Percentiles rank a stretch among this genome's conserved stretches.
Conservation (phyloP, 2,113 vertebrate genomes). For the Elachura formosa region DNA sequence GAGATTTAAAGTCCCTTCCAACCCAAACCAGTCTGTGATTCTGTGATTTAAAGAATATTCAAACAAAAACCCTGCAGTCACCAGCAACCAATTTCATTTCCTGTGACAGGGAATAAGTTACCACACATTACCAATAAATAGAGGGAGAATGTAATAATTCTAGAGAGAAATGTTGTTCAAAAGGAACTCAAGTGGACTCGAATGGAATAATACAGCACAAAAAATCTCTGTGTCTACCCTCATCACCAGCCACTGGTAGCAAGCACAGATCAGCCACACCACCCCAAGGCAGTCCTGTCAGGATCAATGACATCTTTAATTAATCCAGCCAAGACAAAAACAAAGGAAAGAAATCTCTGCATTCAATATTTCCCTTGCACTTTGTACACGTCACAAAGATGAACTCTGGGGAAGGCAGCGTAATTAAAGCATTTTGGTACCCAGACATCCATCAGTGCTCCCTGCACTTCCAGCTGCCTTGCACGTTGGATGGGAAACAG, state of each 20-base stretch:
- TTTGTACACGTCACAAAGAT: not conserved
- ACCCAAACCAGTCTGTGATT: not conserved
- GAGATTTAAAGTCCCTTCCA: not conserved
- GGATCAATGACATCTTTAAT: slow-evolving; percentile 23
- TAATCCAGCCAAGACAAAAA: not conserved
- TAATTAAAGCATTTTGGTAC: not conserved
- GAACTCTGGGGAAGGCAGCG: not conserved
- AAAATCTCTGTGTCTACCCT: not conserved
- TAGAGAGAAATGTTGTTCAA: not conserved
- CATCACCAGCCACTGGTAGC: not conserved
- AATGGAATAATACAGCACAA: slow-evolving; percentile 8
- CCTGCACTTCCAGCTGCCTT: not conserved
- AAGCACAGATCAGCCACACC: not conserved
- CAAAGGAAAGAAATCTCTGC: not conserved
- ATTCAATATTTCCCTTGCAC: not conserved
- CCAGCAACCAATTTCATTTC: not conserved
- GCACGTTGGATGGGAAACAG: not conserved
- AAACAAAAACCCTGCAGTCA: not conserved
- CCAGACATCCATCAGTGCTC: not conserved
- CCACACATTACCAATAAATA: not conserved
- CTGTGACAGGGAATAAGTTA: not conserved
- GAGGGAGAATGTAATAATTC: not conserved
- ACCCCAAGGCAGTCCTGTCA: slow-evolving; percentile 26
- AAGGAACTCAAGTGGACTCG: not conserved
- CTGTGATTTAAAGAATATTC: not conserved